Evolutionary conservation across 2,113 vertebrate genomes (phyloP).

Genomic region (Larimichthys crocea): DNA sequence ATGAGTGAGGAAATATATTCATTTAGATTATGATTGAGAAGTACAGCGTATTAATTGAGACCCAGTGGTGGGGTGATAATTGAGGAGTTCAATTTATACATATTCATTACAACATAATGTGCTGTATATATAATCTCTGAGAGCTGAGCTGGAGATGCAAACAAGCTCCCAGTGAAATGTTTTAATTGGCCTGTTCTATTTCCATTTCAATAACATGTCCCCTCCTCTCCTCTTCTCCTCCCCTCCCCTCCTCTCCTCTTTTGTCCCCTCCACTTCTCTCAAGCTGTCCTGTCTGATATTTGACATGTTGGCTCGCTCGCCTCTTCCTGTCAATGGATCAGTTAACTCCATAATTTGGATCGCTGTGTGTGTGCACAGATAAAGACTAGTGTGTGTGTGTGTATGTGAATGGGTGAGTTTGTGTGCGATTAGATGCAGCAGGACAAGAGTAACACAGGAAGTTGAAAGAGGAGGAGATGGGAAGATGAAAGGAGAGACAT

Average conservation of each 20-base stretch:
- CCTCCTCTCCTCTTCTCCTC: constrained; percentile 58
- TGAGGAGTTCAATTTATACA: constrained; percentile 75
- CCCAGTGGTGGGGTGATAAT: constrained; percentile 69
- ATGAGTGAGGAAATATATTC: constrained; percentile 52
- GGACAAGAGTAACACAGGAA: constrained; percentile 69
- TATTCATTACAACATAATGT: constrained; percentile 82
- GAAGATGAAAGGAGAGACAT: constrained; percentile 68
- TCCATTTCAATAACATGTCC: constrained; percentile 83
- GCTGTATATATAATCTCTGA: constrained; percentile 80
- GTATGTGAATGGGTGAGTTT: constrained; percentile 55
- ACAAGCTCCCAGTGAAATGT: constrained; percentile 81
- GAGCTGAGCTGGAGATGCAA: constrained; percentile 76
- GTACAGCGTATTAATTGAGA: constrained; percentile 65
- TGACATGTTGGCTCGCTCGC: constrained; percentile 67
- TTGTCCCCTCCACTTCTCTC: constrained; percentile 69
- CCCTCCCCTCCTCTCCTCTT: constrained; percentile 30
- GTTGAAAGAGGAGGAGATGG: constrained; percentile 61
- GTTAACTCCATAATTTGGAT: constrained; percentile 67
- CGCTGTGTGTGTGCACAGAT: constrained; percentile 30
- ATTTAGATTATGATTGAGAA: constrained; percentile 59
- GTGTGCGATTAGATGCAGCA: constrained; percentile 66
- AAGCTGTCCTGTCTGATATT: constrained; percentile 73
- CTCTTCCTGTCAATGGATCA: constrained; percentile 69
- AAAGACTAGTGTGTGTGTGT: constrained; percentile 31
- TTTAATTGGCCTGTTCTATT: constrained; percentile 83